Percentiles rank a stretch among this genome's conserved stretches.
Conservation (phyloP, 2,113 vertebrate genomes). For the Microtus montanus region DNA sequence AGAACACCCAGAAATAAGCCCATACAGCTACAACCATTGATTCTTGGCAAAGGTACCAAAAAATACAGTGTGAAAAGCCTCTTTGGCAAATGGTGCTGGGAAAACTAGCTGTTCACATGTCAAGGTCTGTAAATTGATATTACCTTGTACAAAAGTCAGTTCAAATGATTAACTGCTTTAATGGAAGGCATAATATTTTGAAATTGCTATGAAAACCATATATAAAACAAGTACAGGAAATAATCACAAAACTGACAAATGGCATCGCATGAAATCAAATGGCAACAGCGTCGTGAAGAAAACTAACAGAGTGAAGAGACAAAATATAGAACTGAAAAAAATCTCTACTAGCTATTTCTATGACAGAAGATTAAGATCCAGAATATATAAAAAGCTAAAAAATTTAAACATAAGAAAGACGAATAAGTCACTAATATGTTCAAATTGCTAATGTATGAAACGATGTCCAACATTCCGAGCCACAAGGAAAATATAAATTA, state of each 20-base stretch:
- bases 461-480: background rate
- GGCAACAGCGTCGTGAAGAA: background rate
- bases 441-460: background rate
- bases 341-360: background rate
- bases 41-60: background rate
- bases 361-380: background rate
- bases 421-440: background rate
- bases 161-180: background rate
- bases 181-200: background rate
- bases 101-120: background rate
- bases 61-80: background rate
- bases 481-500: background rate
- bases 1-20: background rate
- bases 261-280: background rate
- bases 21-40: background rate
- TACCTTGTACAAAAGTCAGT: background rate
- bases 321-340: background rate
- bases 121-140: background rate
- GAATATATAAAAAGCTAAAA: background rate
- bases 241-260: background rate
- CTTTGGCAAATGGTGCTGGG: background rate
- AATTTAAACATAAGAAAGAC: background rate
- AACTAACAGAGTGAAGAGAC: background rate
- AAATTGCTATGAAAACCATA: background rate
- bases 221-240: background rate